phyloP scores from a whole-genome alignment of 2,797 vertebrate genomes.

The Gastrophryne carolinensis region DNA sequence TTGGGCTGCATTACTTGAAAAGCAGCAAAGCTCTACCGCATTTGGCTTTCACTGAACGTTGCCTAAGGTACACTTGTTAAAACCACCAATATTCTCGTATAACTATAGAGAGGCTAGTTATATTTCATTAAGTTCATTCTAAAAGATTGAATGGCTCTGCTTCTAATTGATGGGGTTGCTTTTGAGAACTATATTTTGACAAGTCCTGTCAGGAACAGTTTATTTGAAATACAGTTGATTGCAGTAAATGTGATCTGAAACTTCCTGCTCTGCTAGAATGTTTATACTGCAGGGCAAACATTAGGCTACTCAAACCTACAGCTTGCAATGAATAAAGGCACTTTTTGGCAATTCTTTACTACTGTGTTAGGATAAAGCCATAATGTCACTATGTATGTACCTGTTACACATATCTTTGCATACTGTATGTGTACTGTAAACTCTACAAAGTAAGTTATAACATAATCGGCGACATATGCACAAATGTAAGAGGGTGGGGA shows the following conservation, averaged over 20 bases:
- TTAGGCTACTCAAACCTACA: constrained; percentile 17
- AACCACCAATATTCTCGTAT: constrained; percentile 12
- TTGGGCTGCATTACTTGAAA: too few species aligned
- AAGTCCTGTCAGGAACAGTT: constrained; percentile 44
- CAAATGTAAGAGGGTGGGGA: too few species aligned
- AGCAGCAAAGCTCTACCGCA: neutral
- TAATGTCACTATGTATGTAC: too few species aligned
- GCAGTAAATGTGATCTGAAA: constrained; percentile 35
- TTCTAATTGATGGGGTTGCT: constrained; percentile 43
- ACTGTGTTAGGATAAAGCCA: neutral
- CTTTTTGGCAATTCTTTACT: constrained; percentile 1
- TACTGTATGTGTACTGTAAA: too few species aligned
- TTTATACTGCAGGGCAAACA: constrained; percentile 29
- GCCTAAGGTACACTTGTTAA: constrained; percentile 42
- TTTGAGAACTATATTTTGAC: constrained; percentile 32
- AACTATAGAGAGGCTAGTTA: constrained; percentile 46
- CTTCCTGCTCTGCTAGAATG: constrained; percentile 21
- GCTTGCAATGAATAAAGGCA: neutral
- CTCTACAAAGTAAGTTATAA: too few species aligned
- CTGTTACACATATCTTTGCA: too few species aligned
- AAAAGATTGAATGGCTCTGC: constrained; percentile 38
- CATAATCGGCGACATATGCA: too few species aligned
- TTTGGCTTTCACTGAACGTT: constrained; percentile 17
- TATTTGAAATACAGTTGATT: constrained; percentile 40
- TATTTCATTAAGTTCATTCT: constrained; percentile 47